Conservation (phyloP, 2,888 invertebrate genomes). For the Cynaeus angustus region DNA sequence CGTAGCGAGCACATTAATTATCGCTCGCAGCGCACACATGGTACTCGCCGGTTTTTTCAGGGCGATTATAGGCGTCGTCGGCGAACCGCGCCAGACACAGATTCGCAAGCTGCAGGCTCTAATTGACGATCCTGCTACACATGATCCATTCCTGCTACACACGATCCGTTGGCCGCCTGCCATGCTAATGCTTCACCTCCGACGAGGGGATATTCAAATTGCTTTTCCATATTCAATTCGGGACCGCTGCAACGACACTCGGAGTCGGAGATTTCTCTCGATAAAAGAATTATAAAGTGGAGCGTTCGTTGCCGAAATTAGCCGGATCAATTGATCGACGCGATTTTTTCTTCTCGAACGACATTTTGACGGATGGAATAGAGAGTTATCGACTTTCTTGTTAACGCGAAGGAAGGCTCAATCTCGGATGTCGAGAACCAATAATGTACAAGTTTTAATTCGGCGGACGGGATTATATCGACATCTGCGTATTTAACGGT, state of each 20-base stretch:
- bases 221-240: conserved; percentile 51
- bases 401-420: conserved; percentile 18
- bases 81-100: conserved; percentile 14
- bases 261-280: conserved; percentile 50
- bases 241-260: conserved; percentile 43
- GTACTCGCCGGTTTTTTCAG: conserved; percentile 27
- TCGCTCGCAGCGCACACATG: conserved; percentile 42
- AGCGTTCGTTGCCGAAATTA: conserved; percentile 50
- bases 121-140: conserved; percentile 41
- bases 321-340: conserved; percentile 45
- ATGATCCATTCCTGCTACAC: conserved; percentile 19
- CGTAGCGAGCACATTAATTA: conserved; percentile 41
- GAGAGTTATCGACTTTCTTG: conserved; percentile 18
- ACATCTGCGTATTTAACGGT: too few relatives aligned
- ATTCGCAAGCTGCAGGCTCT: conserved; percentile 31
- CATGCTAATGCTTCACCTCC: conserved; percentile 47
- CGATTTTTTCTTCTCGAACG: conserved; percentile 13
- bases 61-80: conserved; percentile 33
- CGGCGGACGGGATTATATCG: background rate
- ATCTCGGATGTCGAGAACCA: conserved; percentile 2
- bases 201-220: conserved; percentile 46
- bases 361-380: conserved; percentile 22
- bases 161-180: conserved; percentile 43
- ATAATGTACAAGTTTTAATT: conserved; percentile 5
- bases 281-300: conserved; percentile 59